Base-by-base conservation (phyloP, 2,888 invertebrate genomes). In the Cheilosia urbana region DNA sequence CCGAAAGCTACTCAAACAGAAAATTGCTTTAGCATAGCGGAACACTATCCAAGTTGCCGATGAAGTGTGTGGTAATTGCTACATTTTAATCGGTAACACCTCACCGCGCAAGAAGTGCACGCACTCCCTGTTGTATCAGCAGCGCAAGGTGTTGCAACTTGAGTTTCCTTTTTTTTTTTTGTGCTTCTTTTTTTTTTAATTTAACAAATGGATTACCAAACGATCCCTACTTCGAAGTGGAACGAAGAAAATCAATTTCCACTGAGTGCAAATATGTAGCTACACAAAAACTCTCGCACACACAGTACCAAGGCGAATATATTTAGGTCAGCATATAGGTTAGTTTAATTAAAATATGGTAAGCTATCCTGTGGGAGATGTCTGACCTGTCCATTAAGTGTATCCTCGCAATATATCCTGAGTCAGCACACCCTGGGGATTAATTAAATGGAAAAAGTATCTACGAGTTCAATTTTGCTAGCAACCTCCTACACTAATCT, bases 141-240 rank as follows among this genome's bases (percentile, higher is more conserved):
- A 77, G 17, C n/a, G 57, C 49, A 71, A 73, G 68, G 51, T 79
- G 65, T 68, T 83, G 62, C 45, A 72, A 9, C 9, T 45, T 2
- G 6, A 71, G 30, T n/a, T 66, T 75, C 21, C 27, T 45, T 45
- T 3, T 15, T 53, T 40, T 42, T 42, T 15, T 5, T 53, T 51
- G 1, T 60, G 21, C n/a, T 17, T 72, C 30, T 37, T 62, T 58
- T 55, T 15, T 72, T 79, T 84, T 63, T 63, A 81, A 85, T 81
- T 77, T 81, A 81, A 62, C 85, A 85, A 85, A 85, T 81, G 85
- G 80, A 76, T 85, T 85, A 66, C 85, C 55, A 85, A 76, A 85
- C 47, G 47, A 63, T 42, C 47, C 51, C 45, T 19, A 72, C 30
- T 51, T 19, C 53, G 45, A 65, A 60, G 68, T 30, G 68, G 68